Evolutionary conservation across 2,888 invertebrate genomes (phyloP).

Genomic region (Drosophila multiciliata): DNA sequence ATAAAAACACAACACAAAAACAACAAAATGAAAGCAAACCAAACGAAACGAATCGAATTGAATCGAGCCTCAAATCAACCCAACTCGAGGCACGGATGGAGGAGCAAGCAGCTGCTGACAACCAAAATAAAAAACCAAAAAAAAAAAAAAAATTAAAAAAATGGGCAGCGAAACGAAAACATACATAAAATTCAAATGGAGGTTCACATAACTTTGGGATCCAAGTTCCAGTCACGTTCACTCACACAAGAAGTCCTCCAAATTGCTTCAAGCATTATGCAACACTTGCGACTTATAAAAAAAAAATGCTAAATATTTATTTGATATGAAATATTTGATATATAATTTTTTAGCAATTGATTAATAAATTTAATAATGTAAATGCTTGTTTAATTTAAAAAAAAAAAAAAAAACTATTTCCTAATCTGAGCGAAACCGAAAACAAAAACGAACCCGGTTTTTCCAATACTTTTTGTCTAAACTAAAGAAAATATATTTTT

Average conservation of each 20-base stretch:
- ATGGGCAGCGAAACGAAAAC: constrained; percentile 29
- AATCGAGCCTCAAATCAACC: constrained; percentile 64
- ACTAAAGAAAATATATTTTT: background rate
- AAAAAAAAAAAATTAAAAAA: background rate
- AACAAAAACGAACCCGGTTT: no score
- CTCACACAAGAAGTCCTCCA: constrained; percentile 3
- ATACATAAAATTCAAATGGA: constrained; percentile 48
- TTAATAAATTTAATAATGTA: background rate
- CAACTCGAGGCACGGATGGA: constrained; percentile 30
- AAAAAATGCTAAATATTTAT: background rate
- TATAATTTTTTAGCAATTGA: background rate
- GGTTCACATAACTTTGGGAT: constrained; percentile 40
- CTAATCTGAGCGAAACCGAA: background rate
- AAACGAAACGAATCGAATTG: constrained; percentile 19
- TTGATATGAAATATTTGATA: background rate
- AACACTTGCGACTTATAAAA: background rate
- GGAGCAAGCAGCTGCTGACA: constrained; percentile 7
- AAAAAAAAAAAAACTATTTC: background rate
- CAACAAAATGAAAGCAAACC: constrained; percentile 38
- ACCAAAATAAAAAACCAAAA: background rate
- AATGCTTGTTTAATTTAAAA: no score
- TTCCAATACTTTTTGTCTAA: background rate
- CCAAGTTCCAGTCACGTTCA: constrained; percentile 20
- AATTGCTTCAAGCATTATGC: constrained; percentile 5
- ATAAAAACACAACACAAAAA: constrained; percentile 26